These are phyloP conservation scores for Drosophila nr. perissopoda DNA, from an alignment of 2,888 invertebrate genomes.

Conservation along the genomic window DNA sequence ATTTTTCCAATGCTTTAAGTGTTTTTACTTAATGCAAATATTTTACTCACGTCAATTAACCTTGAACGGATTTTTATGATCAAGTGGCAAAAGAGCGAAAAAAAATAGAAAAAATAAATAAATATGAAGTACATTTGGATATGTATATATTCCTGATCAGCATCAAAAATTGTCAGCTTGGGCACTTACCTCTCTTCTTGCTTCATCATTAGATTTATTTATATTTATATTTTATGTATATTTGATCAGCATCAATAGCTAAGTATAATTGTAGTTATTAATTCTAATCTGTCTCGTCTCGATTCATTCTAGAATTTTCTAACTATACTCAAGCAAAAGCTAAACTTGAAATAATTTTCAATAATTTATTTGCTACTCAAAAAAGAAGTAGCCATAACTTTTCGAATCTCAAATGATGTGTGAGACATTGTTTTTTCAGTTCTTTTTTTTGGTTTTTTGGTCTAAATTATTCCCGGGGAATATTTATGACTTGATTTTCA, in stretches of 20 bases:
- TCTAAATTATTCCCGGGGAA: conserved; percentile 55
- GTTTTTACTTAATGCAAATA: conserved; percentile 14
- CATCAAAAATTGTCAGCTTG: not conserved
- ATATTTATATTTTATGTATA: not conserved
- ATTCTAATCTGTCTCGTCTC: not conserved
- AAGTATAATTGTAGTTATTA: not conserved
- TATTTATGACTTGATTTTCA: conserved; percentile 65
- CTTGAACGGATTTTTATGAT: conserved; percentile 35
- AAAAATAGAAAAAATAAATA: not conserved
- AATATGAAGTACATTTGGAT: not conserved
- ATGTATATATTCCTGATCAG: not conserved
- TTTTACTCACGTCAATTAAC: conserved; percentile 74
- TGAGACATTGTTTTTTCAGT: conserved; percentile 38
- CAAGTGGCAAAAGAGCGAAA: not conserved
- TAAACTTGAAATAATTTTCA: not conserved
- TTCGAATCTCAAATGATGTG: conserved; percentile 47
- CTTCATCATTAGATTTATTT: not conserved
- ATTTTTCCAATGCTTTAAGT: conserved; percentile 29
- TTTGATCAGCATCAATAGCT: not conserved
- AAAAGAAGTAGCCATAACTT: conserved; percentile 28
- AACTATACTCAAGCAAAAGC: not conserved
- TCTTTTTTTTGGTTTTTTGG: not conserved
- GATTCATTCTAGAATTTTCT: not conserved
- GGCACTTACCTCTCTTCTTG: not conserved
- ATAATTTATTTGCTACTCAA: not conserved